Conservation (phyloP, 2,113 vertebrate species). For the Polypterus bichir region DNA sequence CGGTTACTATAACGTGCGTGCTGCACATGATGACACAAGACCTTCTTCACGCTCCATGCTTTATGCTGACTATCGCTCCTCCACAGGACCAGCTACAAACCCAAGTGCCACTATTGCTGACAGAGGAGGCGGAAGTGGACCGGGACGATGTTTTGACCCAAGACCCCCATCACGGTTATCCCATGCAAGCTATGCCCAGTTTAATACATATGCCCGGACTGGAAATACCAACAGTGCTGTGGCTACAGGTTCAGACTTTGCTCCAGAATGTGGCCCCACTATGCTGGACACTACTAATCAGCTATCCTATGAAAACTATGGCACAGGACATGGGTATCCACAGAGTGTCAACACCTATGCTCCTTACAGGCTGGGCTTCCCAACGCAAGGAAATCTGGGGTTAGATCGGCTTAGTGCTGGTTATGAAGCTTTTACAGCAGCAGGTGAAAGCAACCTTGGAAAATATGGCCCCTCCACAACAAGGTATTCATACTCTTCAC, state of each 20-base stretch:
- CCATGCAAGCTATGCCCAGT: constrained; percentile 82
- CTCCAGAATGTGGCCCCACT: constrained; percentile 41
- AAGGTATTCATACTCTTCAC: constrained; percentile 81
- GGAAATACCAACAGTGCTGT: constrained; percentile 40
- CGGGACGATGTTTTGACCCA: constrained; percentile 58
- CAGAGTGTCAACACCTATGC: constrained; percentile 48
- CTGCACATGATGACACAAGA: constrained; percentile 70
- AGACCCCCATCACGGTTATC: constrained; percentile 75
- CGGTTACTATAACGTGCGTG: constrained; percentile 88
- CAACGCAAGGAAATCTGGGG: constrained; percentile 40
- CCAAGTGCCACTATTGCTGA: constrained; percentile 42
- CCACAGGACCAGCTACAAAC: constrained; percentile 39
- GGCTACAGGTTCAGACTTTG: constrained; percentile 45
- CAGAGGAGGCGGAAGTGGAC: constrained; percentile 34
- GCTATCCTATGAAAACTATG: constrained; percentile 75
- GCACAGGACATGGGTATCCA: constrained; percentile 45
- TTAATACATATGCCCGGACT: constrained; percentile 62
- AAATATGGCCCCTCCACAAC: constrained; percentile 64
- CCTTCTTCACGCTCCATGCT: constrained; percentile 66
- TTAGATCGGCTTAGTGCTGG: not conserved
- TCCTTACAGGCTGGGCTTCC: constrained; percentile 71
- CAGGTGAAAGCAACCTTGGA: constrained; percentile 39
- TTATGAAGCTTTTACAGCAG: not conserved
- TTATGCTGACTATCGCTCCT: constrained; percentile 70
- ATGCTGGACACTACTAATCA: constrained; percentile 59